Percentiles rank a stretch among this genome's conserved stretches.
Conservation (phyloP, 23 tunicate species). For the Trididemnum clinides region DNA sequence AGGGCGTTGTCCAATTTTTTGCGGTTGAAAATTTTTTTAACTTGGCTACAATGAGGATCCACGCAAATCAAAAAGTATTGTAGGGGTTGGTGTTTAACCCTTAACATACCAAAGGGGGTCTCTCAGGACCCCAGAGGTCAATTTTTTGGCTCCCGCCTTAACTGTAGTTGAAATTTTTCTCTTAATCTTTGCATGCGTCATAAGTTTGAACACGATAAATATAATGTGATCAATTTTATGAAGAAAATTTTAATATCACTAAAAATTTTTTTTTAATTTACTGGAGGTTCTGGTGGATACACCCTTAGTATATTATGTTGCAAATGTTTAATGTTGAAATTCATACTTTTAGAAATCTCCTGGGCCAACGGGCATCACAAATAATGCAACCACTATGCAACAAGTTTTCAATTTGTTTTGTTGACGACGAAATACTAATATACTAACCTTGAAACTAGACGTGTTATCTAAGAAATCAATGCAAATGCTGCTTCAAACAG, state of each 20-base stretch:
- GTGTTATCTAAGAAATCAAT: conserved; percentile 17
- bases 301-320: too few relatives aligned
- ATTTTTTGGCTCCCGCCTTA: neutral
- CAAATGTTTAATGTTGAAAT: too few relatives aligned
- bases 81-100: too few relatives aligned
- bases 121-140: neutral
- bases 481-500: conserved; percentile 1
- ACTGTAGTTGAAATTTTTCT: neutral
- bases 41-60: too few relatives aligned
- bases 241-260: neutral
- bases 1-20: too few relatives aligned
- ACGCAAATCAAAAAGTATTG: too few relatives aligned
- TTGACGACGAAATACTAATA: neutral
- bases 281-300: too few relatives aligned
- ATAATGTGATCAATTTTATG: neutral
- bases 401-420: conserved; percentile 23
- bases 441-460: conserved; percentile 14
- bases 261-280: too few relatives aligned
- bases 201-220: neutral
- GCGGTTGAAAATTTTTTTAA: too few relatives aligned
- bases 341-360: too few relatives aligned
- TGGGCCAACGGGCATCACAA: neutral
- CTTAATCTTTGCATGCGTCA: neutral
- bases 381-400: conserved; percentile 17
- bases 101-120: neutral